A percentile compares a stretch with the other conserved stretches of the same genome.
These are phyloP conservation scores for Galagoides demidoff DNA, from an alignment of 2,797 vertebrate species.

Conservation along the genomic window DNA sequence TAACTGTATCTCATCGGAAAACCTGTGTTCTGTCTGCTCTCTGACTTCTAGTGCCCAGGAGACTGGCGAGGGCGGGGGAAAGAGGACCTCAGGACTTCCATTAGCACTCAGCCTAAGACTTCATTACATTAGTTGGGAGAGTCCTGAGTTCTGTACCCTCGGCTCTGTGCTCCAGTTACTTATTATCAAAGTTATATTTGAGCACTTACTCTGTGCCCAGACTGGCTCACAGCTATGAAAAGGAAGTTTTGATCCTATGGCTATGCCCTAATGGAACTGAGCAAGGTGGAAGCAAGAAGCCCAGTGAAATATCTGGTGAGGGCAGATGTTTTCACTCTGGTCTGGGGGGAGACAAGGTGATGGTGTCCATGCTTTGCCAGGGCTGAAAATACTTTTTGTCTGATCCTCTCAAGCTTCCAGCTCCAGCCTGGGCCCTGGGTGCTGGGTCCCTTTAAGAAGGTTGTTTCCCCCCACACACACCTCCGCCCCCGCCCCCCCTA, in stretches of 20 bases:
- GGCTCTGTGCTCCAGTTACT: background rate
- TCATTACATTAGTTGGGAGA: background rate
- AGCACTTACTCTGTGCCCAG: background rate
- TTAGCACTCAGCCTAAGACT: background rate
- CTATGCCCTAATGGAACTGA: background rate
- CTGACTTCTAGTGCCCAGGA: background rate
- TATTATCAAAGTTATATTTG: background rate
- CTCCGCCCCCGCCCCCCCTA: conserved; percentile 82
- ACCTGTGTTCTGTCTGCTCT: background rate
- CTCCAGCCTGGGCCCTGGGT: conserved; percentile 27
- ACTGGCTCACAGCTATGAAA: background rate
- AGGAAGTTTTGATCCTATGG: background rate
- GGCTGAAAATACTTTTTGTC: background rate
- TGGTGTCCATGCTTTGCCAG: background rate
- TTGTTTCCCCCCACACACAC: conserved; percentile 75
- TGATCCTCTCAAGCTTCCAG: background rate
- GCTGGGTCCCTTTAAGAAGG: conserved; percentile 87
- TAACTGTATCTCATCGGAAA: background rate
- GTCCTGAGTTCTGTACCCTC: background rate
- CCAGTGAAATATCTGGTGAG: background rate
- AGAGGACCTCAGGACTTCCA: background rate
- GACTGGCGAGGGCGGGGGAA: background rate
- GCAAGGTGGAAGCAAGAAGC: background rate
- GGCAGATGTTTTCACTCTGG: background rate
- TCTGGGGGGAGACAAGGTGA: background rate